phyloP scores from a whole-genome alignment of 2,797 vertebrate genomes.

The Limnodromus scolopaceus region DNA sequence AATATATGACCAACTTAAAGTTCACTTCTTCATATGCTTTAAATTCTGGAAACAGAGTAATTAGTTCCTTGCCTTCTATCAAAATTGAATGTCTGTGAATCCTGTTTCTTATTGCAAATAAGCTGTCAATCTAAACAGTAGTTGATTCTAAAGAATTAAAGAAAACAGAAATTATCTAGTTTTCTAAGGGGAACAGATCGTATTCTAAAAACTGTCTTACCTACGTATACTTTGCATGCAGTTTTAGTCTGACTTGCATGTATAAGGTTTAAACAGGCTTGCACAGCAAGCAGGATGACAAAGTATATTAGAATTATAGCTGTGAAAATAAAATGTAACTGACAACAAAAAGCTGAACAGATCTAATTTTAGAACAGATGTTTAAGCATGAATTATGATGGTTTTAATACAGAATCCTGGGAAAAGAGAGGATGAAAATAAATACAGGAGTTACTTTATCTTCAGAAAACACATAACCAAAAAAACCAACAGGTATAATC shows the following conservation, averaged over 20 bases:
- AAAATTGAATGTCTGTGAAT: not conserved
- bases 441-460: not conserved
- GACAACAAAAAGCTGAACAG: not conserved
- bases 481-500: not conserved
- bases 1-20: not conserved
- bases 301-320: not conserved
- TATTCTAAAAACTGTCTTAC: not conserved
- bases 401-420: not conserved
- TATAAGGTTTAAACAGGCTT: not conserved
- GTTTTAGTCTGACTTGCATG: not conserved
- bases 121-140: not conserved
- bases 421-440: not conserved
- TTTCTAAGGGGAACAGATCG: not conserved
- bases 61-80: not conserved
- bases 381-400: not conserved
- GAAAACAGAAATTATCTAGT: not conserved
- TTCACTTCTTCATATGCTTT: not conserved
- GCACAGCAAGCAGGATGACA: not conserved
- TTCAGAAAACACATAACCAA: not conserved
- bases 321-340: not conserved
- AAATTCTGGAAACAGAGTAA: not conserved
- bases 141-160: not conserved
- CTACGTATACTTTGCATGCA: not conserved
- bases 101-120: not conserved
- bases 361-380: not conserved